Evolutionary conservation across 2,888 invertebrate genomes (phyloP).

Genomic region (Thera britannica): DNA sequence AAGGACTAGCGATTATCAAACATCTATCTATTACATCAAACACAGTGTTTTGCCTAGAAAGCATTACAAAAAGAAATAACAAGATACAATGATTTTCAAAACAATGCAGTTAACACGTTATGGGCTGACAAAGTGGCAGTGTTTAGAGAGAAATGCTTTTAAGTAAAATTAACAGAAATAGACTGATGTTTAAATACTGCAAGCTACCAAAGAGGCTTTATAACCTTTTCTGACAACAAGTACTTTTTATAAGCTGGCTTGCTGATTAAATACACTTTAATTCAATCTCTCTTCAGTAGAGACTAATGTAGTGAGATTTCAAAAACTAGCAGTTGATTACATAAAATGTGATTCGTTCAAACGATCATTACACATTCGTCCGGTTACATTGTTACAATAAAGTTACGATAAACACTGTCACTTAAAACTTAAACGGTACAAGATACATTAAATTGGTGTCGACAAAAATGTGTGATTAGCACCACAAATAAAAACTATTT

Average conservation of each 20-base stretch:
- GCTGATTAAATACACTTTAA: slow-evolving; percentile 33
- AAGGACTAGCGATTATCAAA: slow-evolving; percentile 74
- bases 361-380: slow-evolving; percentile 55
- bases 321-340: slow-evolving; percentile 45
- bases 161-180: slow-evolving; percentile 28
- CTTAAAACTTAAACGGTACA: slow-evolving; percentile 73
- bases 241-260: slow-evolving; percentile 24
- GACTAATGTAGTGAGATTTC: slow-evolving; percentile 56
- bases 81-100: slow-evolving; percentile 71
- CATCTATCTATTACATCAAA: slow-evolving; percentile 51
- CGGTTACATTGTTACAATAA: slow-evolving; percentile 41
- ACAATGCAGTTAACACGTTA: slow-evolving; percentile 45
- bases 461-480: slow-evolving; percentile 69
- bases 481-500: slow-evolving; percentile 72
- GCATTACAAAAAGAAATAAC: slow-evolving; percentile 72
- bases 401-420: slow-evolving; percentile 57
- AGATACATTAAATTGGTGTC: slow-evolving; percentile 68
- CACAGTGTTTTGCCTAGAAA: slow-evolving; percentile 68
- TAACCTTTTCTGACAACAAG: slow-evolving; percentile 13
- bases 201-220: slow-evolving; percentile 17
- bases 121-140: slow-evolving; percentile 63
- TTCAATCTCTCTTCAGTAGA: slow-evolving; percentile 23
- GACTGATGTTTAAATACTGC: slow-evolving; percentile 16
- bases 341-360: slow-evolving; percentile 43
- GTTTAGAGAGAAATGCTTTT: slow-evolving; percentile 52